These are phyloP conservation scores for Nasonovia ribisnigri DNA, from an alignment of 2,888 invertebrate genomes.

Conservation along the genomic window DNA sequence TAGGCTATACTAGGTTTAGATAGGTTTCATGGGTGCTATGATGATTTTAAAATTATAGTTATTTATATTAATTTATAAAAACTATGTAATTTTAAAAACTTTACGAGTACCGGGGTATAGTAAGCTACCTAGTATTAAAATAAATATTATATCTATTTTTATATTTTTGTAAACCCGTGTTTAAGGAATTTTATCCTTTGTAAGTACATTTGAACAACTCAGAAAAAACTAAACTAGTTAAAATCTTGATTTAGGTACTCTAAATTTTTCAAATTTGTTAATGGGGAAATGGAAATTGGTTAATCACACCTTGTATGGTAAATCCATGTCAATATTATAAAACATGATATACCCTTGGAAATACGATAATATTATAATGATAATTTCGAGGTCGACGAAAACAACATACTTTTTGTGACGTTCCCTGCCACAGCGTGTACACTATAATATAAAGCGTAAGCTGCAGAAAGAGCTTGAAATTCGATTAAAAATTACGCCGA, in stretches of 20 bases:
- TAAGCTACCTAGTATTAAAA: no score
- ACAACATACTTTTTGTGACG: background rate
- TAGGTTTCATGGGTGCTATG: no score
- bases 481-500: conserved; percentile 36
- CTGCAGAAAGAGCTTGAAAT: background rate
- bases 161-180: background rate
- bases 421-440: background rate
- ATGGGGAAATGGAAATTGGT: background rate
- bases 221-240: background rate
- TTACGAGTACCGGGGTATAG: no score
- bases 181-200: background rate
- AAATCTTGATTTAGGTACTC: background rate
- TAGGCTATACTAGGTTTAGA: no score
- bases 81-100: background rate
- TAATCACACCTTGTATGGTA: background rate
- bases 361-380: background rate
- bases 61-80: no score
- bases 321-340: background rate
- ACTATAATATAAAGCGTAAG: background rate
- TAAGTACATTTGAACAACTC: background rate
- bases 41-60: no score
- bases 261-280: background rate
- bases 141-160: no score
- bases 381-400: background rate
- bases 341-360: background rate